These are phyloP conservation scores for Phoeniculus purpureus DNA, from an alignment of 2,797 vertebrate genomes.

Conservation along the genomic window DNA sequence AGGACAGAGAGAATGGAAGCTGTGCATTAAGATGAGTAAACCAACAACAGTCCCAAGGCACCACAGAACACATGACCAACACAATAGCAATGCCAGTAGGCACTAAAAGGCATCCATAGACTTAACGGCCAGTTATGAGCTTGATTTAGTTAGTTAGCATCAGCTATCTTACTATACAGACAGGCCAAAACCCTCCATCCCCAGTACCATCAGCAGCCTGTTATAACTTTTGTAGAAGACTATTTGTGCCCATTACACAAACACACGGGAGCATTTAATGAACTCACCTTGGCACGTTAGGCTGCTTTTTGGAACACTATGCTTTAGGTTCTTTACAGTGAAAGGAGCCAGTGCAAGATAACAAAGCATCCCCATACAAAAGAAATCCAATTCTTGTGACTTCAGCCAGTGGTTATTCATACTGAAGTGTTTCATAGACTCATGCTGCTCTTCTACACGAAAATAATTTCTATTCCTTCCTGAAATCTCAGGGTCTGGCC, in stretches of 20 bases:
- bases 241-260: not conserved
- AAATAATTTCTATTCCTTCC: not conserved
- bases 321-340: not conserved
- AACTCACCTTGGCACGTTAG: not conserved
- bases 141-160: not conserved
- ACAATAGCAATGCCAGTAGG: not conserved
- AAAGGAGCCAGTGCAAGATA: not conserved
- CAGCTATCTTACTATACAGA: not conserved
- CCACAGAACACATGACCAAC: not conserved
- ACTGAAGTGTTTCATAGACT: not conserved
- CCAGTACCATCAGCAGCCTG: not conserved
- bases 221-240: not conserved
- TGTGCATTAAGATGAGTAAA: not conserved
- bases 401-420: not conserved
- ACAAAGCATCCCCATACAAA: not conserved
- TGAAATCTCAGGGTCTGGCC: not conserved
- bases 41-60: rapidly evolving
- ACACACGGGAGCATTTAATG: not conserved
- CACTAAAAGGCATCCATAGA: not conserved
- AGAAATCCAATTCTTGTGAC: not conserved
- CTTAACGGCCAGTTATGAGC: not conserved
- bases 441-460: not conserved
- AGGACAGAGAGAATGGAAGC: not conserved
- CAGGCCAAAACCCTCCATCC: not conserved
- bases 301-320: not conserved